Base-by-base conservation (phyloP, 2,888 invertebrate genomes). In the Drosophila putrida region DNA sequence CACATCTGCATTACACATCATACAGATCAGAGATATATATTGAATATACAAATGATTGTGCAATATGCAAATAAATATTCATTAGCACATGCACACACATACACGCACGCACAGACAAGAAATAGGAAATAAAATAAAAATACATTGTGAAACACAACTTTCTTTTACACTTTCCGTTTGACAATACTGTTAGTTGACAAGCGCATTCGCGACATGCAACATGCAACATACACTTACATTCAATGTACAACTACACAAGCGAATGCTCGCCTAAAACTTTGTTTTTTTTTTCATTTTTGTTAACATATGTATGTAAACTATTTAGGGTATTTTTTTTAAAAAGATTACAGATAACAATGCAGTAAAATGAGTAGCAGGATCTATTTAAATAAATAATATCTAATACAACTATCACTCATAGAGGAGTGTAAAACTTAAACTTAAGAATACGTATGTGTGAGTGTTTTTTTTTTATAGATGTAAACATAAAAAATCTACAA, bases 291-390 rank as follows among this genome's bases (percentile, higher is more conserved):
- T 38, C n/a, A n/a, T 27, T 36, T 31, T 53, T 47, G 25, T 60
- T 33, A 59, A 49, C 54, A 31, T 15, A 8, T 47, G 31, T 15
- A 15, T 31, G 2, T 49, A 6, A 6, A 15, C 9, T 33, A 33
- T 33, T 33, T 46, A 46, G 36, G 15, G 11, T 38, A 38, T 15
- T 46, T 57, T 41, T 46, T 46, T n/a, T 10, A 43, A 55, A 43
- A 55, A 2, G 4, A 36, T 11, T 15, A 38, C 6, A 9, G 28
- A 44, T 55, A 27, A 25, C 27, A 27, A 55, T 39, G 39, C 65
- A 75, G 51, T 69, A 33, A 50, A 71, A 69, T 66, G 46, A 76
- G 65, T 71, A 61, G 76, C 60, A 63, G 67, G 58, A 60, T 76
- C 58, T 64, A 53, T 75, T 51, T 76, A 66, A 58, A 35, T 28